Evolutionary conservation across 2,113 vertebrate species (phyloP), one percentile per base, ranked within the genome.

Genomic region (Pionites leucogaster): DNA sequence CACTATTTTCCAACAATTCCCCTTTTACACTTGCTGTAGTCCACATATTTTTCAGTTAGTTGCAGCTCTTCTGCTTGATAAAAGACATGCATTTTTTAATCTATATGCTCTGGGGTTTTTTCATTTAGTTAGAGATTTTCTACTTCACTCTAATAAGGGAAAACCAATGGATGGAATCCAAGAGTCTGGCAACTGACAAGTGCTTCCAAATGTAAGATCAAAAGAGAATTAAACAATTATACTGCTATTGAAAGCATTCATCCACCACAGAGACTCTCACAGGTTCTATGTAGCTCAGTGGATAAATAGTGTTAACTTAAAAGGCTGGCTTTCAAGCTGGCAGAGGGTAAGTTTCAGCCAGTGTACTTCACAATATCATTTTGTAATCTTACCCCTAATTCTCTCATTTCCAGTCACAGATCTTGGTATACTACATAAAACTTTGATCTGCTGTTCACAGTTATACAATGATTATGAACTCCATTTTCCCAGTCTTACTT

Each of bases 211-310:
- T 33, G 33, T 46, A 86, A 52, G 77, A 96, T 95, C 50, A 88
- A 78, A 95, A 94, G 86, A 64, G 69, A 71, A 95, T 95, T 92
- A 95, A 95, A 95, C 81, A 96, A 96, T 94, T 92, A 93, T 0
- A 8, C 64, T 93, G 90, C 82, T 81, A 78, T 35, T 88, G 90
- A 93, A 94, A 94, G 90, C 75, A 82, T 82, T 86, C 79, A 83
- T 90, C 82, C 67, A 80, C 86, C 82, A 71, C 1, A 1, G 17
- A 35, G 24, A 25, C 39, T 83, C 75, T 65, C 71, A 53, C 52
- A 88, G 84, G 75, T 62, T 44, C 75, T 23, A 7, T 18, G 53
- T 4, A 86, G 37, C 31, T 57, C 57, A 15, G 49, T 3, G 29
- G 59, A 65, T 62, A 88, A 91, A 47, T 0, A 74, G 39, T 1